A percentile compares a stretch with the other conserved stretches of the same genome.
Conservation (phyloP, 1,140 invertebrate species). For the Cherax destructor region DNA sequence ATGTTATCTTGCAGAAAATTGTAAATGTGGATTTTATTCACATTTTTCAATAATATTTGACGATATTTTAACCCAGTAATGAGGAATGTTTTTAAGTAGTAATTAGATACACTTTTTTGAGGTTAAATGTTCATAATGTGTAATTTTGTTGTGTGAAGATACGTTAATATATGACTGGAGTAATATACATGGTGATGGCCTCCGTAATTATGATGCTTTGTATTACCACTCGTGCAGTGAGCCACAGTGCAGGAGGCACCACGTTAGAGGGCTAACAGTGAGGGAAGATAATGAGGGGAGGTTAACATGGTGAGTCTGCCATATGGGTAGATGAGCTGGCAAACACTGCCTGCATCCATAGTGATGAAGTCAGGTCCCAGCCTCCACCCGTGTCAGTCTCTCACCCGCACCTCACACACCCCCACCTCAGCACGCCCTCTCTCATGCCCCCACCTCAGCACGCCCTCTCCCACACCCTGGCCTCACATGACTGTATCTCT, state of each 20-base stretch:
- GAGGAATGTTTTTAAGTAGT: no score
- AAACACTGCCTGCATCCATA: not conserved
- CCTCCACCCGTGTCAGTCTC: not conserved
- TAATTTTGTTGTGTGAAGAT: no score
- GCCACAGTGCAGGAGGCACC: not conserved
- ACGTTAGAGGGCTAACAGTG: no score
- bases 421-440: not conserved
- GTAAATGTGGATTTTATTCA: no score
- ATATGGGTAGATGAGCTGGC: not conserved
- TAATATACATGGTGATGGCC: not conserved
- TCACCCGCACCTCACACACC: not conserved
- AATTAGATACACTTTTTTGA: no score
- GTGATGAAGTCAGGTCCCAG: not conserved
- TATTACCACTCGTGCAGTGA: not conserved
- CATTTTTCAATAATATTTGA: no score
- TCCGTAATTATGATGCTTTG: not conserved
- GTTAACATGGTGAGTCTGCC: not conserved
- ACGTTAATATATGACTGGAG: no score
- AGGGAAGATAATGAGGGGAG: not conserved
- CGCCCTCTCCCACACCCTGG: not conserved
- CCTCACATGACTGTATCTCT: not conserved
- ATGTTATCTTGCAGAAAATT: no score
- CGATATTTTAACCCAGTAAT: no score
- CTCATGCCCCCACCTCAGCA: not conserved
- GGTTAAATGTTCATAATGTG: no score